Evolutionary conservation across 2,113 vertebrate genomes (phyloP).

Genomic region (Hystrix cristata): DNA sequence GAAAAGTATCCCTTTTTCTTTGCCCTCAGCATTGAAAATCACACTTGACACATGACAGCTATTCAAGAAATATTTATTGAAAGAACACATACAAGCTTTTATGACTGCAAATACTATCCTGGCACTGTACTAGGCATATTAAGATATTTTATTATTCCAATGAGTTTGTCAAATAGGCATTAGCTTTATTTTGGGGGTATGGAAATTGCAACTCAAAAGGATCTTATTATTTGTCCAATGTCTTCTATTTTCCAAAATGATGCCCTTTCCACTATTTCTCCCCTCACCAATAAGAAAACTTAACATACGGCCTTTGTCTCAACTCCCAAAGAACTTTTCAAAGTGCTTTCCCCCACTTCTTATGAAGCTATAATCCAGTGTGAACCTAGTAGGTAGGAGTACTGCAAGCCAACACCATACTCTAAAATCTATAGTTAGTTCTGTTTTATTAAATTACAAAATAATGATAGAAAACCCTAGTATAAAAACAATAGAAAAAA

Average conservation of each 20-base stretch:
- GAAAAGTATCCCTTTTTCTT: not conserved
- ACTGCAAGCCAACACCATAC: not conserved
- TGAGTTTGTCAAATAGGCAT: not conserved
- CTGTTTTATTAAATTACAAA: slow-evolving; percentile 6
- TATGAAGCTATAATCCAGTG: not conserved
- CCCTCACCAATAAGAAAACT: not conserved
- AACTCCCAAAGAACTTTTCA: slow-evolving; percentile 22
- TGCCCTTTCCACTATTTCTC: not conserved
- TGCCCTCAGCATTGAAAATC: not conserved
- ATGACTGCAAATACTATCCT: not conserved
- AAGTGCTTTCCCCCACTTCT: not conserved
- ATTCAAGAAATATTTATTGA: not conserved
- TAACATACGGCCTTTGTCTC: not conserved
- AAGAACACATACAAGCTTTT: not conserved
- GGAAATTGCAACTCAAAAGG: not conserved
- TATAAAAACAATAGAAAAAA: not conserved
- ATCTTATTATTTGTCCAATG: not conserved
- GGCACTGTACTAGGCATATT: not conserved
- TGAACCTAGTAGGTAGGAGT: not conserved
- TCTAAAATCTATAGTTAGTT: not conserved
- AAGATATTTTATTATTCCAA: not conserved
- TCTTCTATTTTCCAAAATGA: not conserved
- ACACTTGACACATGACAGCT: not conserved
- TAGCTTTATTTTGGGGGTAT: not conserved
- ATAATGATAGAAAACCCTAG: not conserved